Evolutionary conservation across 2,888 invertebrate genomes (phyloP), one percentile per base, ranked within the genome.

Genomic region (Lepidochrysops patricia): DNA sequence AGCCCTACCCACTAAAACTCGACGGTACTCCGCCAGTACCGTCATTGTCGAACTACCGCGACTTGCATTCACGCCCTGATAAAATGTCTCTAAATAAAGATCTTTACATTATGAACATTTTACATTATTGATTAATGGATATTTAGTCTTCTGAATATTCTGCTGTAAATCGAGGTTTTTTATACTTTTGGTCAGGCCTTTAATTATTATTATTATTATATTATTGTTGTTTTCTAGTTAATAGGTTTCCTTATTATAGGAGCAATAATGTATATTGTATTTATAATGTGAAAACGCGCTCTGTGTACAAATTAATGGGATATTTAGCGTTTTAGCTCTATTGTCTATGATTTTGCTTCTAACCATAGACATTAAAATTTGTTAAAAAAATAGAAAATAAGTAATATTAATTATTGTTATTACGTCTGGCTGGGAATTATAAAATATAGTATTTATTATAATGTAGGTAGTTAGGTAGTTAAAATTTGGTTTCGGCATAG

Each of bases 361-460:
- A 25, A 49, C 49, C 49, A 49, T 49, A 49, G 49, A 49, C 49
- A 49, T n/a, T 25, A 49, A 49, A n/a, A 23, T 49, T 25, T 25
- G 23, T 49, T 49, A 25, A 12, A 25, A 23, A 23, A 23, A 48
- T n/a, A 7, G 4, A 23, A 23, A 23, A 49, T 12, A 25, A n/a
- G n/a, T 49, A 15, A 2, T 2, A 5, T 43, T 4, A 49, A 49
- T 29, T 29, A 13, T 49, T 49, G 4, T 23, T 4, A 49, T 49
- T 23, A 49, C 4, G n/a, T n/a, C 50, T 26, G 50, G 25, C 3
- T 13, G 26, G n/a, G 6, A 50, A 50, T 13, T 3, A 2, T 12
- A 50, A 26, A 50, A 37, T 37, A 7, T 15, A 37, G 15, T 37
- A 37, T 37, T 37, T 37, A 7, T 37, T 37, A 1, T 37, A 37